Evolutionary conservation across 2,888 invertebrate genomes (phyloP), one percentile per base, ranked within the genome.

Genomic region (Sesamia inferens): DNA sequence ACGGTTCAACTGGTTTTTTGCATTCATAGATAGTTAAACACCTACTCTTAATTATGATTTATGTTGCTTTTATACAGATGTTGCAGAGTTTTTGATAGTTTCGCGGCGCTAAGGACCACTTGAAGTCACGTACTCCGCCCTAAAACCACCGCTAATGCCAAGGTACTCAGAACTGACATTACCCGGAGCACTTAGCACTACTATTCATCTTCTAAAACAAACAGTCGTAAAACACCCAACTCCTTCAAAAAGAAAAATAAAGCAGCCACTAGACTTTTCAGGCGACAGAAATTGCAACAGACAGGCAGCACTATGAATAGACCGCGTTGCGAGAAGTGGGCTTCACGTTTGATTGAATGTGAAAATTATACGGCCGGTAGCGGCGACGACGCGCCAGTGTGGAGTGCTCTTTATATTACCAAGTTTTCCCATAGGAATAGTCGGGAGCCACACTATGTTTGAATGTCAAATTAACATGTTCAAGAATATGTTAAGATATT

Each of bases 321-420:
- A 81, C 51, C 71, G 59, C 78, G 79, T 86, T 88, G 83, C 88
- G 74, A 88, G 89, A 90, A 91, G 88, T 90, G 84, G 90, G 88
- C 83, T 88, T 87, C 92, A 92, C 90, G 92, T 92, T 88, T 91
- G 90, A 92, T 91, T 90, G 91, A 91, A 93, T 93, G 93, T 92
- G 92, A 92, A 93, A 93, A 94, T 94, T 94, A 94, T 94, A 87
- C 93, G 73, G 70, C 79, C 71, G 83, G 79, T 72, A 68, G 71
- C 78, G 68, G 78, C 82, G 73, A 71, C 77, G 78, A 78, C 83
- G 82, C 76, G 84, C 76, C 83, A 71, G 85, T 87, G 88, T 88
- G 84, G 77, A 87, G 76, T 78, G 76, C 76, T 78, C 87, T 85
- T 88, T 82, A 78, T 77, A 65, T 73, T 78, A 80, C 64, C 66